Base-by-base conservation (phyloP, 1,140 invertebrate species). In the Yoshiicerus persimilis region DNA sequence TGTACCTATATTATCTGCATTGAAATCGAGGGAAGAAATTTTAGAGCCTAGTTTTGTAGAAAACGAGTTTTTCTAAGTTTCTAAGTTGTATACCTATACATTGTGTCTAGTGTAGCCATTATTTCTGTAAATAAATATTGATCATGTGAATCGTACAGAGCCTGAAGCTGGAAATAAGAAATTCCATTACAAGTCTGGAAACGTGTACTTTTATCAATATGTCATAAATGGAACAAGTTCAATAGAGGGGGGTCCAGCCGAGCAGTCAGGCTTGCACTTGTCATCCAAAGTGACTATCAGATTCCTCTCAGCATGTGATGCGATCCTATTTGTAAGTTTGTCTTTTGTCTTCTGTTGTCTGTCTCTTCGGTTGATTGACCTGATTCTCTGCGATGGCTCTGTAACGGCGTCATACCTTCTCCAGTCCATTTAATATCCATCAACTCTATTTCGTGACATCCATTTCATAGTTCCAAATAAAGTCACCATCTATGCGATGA, bases 231-330 rank as follows among this genome's bases (percentile, higher is more conserved):
- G 95, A 30, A 94, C 93, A 47, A 94, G 94, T 4, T 94, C 95
- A 90, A 96, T 96, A 88, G 93, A 94, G 86, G 95, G 95, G 3
- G 95, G 95, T 5, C 95, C 94, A 70, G 94, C 94, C 89, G 95
- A 96, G 89, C 93, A 94, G 38, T 96, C 95, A 5, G 94, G 94
- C 80, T 91, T 96, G n/a, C 93, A 93, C 91, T 92, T 96, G 6
- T 93, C 93, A 89, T 92, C 94, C 70, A 91, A 92, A 87, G 92
- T 95, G 89, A 91, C 91, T 86, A 88, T 95, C 85, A 93, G 94
- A 87, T 95, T 95, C 89, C 92, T 94, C 41, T 94, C 93, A 85
- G 92, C 93, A 47, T 95, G 94, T 91, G 94, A 95, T 91, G 94
- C 94, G 5, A 88, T 94, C 11, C 91, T 95, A 32, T 93, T 93